phyloP scores from a whole-genome alignment of 2,797 vertebrate genomes.

The Morelia viridis region DNA sequence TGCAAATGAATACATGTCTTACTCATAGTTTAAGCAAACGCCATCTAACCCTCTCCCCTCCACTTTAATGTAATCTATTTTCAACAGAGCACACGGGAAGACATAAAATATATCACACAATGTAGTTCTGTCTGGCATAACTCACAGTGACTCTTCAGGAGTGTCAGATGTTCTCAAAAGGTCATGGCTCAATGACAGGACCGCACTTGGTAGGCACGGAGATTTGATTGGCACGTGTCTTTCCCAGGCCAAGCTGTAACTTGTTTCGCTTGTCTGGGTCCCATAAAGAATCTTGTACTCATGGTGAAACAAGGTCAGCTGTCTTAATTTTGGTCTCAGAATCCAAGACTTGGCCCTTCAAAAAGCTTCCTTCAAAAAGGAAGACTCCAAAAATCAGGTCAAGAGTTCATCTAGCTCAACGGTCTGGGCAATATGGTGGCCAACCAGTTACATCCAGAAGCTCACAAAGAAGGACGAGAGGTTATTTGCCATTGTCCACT shows the following conservation, averaged over 20 bases:
- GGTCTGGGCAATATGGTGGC: background rate
- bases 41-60: conserved; percentile 4
- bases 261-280: conserved; percentile 26
- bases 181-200: conserved; percentile 32
- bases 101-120: background rate
- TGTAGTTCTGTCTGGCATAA: conserved; percentile 6
- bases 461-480: background rate
- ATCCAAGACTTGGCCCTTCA: background rate
- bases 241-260: background rate
- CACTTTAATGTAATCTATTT: conserved; percentile 31
- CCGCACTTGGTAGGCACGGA: conserved; percentile 7
- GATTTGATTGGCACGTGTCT: conserved; percentile 26
- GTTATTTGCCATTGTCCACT: background rate
- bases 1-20: background rate
- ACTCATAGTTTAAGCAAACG: conserved; percentile 8
- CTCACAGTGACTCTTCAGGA: background rate
- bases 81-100: background rate
- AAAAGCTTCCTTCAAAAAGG: background rate
- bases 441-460: background rate
- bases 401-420: background rate
- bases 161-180: conserved; percentile 33
- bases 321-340: background rate
- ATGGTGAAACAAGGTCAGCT: background rate
- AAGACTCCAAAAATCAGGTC: background rate
- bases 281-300: conserved; percentile 13